phyloP scores from a whole-genome alignment of 2,113 vertebrate genomes.

The Ammodramus savannarum region DNA sequence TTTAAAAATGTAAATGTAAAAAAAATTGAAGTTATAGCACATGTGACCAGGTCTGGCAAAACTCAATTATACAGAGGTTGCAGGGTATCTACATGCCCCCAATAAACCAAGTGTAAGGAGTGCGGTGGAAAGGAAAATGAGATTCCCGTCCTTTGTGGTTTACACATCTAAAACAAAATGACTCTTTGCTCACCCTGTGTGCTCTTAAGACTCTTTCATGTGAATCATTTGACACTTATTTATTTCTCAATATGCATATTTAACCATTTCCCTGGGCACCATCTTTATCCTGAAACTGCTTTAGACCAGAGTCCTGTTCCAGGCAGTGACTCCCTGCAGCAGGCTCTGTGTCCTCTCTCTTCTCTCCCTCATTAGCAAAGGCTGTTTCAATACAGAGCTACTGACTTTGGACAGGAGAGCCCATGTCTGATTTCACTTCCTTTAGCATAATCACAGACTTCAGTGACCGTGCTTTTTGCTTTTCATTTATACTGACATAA shows the following conservation, averaged over 20 bases:
- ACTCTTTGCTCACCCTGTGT: neutral
- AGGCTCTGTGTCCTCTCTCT: neutral
- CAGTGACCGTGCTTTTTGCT: neutral
- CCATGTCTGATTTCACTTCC: neutral
- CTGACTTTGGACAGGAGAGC: neutral
- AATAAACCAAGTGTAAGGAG: neutral
- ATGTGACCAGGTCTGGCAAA: neutral
- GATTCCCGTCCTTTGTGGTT: neutral
- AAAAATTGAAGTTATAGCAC: neutral
- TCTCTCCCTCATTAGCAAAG: neutral
- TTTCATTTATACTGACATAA: neutral
- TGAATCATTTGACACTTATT: neutral
- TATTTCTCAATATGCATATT: neutral
- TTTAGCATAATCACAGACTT: neutral
- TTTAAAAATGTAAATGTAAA: neutral
- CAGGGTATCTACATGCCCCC: neutral
- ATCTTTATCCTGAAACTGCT: neutral
- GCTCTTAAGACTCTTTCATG: neutral
- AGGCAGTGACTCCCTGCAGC: accelerated
- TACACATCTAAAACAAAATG: neutral
- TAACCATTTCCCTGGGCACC: neutral
- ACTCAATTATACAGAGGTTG: neutral
- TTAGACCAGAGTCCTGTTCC: neutral
- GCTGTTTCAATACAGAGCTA: neutral
- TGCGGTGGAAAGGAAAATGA: neutral